Conservation (phyloP, 2,888 invertebrate genomes). For the Entomobrya proxima region DNA sequence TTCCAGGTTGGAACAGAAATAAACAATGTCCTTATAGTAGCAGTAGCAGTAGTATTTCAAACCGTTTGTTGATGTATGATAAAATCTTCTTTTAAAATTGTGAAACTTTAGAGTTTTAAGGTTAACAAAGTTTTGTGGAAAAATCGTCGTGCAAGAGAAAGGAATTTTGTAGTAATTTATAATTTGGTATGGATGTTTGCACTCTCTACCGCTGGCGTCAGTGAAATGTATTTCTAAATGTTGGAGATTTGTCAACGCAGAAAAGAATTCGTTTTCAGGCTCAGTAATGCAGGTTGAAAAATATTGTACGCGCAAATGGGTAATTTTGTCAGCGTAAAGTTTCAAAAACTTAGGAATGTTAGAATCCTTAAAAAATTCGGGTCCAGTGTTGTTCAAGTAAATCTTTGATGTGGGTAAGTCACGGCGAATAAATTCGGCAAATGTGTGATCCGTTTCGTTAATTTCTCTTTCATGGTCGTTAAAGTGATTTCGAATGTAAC, state of each 20-base stretch:
- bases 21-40: not conserved
- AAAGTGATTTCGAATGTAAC: not conserved
- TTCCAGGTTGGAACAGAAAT: not conserved
- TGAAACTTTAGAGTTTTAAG: slow-evolving; percentile 12
- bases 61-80: no score
- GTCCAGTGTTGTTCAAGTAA: not conserved
- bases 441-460: not conserved
- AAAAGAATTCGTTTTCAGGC: not conserved
- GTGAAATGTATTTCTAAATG: not conserved
- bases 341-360: not conserved
- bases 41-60: not conserved
- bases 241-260: not conserved
- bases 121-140: not conserved
- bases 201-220: slow-evolving; percentile 7
- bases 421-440: not conserved
- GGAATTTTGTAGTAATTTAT: no score
- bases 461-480: not conserved
- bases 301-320: not conserved
- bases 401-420: not conserved
- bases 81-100: not conserved
- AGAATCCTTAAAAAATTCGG: not conserved
- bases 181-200: no score
- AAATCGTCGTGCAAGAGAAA: no score
- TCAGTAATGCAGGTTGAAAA: not conserved
- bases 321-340: not conserved